A percentile compares a stretch with the other conserved stretches of the same genome.
These are phyloP conservation scores for Hemithea aestivaria DNA, from an alignment of 2,888 invertebrate genomes.

Conservation along the genomic window DNA sequence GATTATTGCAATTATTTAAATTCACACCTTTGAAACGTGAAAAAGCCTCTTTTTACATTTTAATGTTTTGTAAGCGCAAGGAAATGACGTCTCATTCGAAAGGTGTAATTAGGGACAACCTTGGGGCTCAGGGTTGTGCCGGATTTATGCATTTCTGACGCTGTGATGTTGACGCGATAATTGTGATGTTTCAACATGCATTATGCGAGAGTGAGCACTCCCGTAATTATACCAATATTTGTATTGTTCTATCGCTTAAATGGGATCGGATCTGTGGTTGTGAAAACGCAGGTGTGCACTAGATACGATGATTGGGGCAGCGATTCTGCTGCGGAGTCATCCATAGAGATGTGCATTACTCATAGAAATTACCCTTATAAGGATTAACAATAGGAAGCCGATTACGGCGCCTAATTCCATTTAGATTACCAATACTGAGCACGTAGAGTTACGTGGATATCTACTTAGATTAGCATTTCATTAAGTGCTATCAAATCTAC, in stretches of 20 bases:
- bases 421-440: conserved; percentile 13
- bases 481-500: too few species aligned
- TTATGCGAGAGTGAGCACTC: conserved; percentile 18
- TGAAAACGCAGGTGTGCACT: conserved; percentile 35
- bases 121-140: conserved; percentile 60
- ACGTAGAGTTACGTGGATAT: too few species aligned
- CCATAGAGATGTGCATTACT: conserved; percentile 27
- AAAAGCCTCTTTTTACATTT: conserved; percentile 72
- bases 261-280: conserved; percentile 28
- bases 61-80: conserved; percentile 75
- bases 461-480: too few species aligned
- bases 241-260: conserved; percentile 26
- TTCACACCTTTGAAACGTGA: conserved; percentile 75
- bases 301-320: conserved; percentile 9
- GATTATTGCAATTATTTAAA: conserved; percentile 80
- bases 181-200: conserved; percentile 63
- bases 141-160: conserved; percentile 59
- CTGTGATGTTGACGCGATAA: conserved; percentile 58
- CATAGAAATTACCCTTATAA: conserved; percentile 21
- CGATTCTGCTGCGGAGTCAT: conserved; percentile 20
- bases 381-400: conserved; percentile 18
- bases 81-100: conserved; percentile 78
- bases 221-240: conserved; percentile 23
- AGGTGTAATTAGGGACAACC: conserved; percentile 76
- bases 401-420: conserved; percentile 20